Evolutionary conservation across 2,797 vertebrate genomes (phyloP).

Genomic region (Paratrypauchen microcephalus): DNA sequence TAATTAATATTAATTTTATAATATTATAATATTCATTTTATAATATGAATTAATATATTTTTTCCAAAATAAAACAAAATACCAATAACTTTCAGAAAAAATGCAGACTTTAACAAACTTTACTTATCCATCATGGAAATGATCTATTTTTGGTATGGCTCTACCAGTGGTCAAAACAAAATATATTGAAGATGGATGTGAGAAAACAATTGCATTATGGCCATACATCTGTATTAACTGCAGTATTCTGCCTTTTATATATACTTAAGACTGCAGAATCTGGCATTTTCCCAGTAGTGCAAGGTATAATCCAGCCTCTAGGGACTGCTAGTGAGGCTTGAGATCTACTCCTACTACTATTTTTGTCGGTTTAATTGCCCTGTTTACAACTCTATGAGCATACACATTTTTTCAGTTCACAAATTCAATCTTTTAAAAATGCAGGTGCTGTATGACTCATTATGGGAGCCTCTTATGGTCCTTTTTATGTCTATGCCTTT

Average conservation of each 20-base stretch:
- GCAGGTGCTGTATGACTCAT: conserved; percentile 3
- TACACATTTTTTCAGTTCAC: neutral
- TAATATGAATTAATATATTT: too few species aligned
- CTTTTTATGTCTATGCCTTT: neutral
- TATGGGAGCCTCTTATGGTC: conserved; percentile 3
- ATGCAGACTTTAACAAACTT: too few species aligned
- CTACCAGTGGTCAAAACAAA: too few species aligned
- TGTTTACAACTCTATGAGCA: neutral
- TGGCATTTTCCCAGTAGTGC: neutral
- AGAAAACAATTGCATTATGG: too few species aligned
- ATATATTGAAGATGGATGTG: too few species aligned
- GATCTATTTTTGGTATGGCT: too few species aligned
- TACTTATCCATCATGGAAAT: too few species aligned
- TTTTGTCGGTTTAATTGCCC: neutral
- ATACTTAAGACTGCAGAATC: neutral
- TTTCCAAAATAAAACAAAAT: too few species aligned
- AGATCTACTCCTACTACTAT: neutral
- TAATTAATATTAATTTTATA: too few species aligned
- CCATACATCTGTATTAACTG: too few species aligned
- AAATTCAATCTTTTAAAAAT: conserved; percentile 4
- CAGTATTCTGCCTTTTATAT: neutral
- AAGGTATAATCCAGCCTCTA: neutral
- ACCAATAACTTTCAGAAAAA: too few species aligned
- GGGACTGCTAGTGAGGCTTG: conserved; percentile 6
- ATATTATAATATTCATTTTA: too few species aligned